Evolutionary conservation across 2,113 vertebrate genomes (phyloP).

Genomic region (Actenoides hombroni): DNA sequence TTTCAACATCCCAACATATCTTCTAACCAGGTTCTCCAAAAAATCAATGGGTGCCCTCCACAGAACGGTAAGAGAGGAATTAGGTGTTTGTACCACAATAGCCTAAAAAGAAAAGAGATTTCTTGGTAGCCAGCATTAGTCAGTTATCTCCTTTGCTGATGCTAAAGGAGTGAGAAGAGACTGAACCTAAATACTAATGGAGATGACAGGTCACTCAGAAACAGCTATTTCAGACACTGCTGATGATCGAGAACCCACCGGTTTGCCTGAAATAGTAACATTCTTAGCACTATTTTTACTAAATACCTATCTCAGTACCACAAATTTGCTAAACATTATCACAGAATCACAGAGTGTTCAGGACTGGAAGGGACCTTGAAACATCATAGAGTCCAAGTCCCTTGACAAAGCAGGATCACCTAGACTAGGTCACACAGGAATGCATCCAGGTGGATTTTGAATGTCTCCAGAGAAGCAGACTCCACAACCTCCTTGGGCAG

Average conservation of each 20-base stretch:
- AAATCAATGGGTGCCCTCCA: rapidly evolving
- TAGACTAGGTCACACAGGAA: no score
- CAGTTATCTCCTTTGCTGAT: not conserved
- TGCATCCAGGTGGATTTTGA: no score
- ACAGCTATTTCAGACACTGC: not conserved
- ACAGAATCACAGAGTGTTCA: no score
- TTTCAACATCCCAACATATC: not conserved
- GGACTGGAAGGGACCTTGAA: no score
- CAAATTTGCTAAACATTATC: not conserved
- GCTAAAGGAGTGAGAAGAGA: not conserved
- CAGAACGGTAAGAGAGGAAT: not conserved
- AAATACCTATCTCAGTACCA: not conserved
- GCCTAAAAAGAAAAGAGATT: not conserved
- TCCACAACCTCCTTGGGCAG: no score
- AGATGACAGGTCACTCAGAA: not conserved
- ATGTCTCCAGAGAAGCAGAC: no score
- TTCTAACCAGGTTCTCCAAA: not conserved
- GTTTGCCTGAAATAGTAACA: not conserved
- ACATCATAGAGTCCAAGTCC: no score
- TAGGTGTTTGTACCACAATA: not conserved
- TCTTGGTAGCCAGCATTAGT: not conserved
- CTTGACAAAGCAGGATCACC: no score
- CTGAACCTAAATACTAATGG: not conserved
- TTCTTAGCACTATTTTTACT: not conserved
- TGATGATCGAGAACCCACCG: not conserved